Base-by-base conservation (phyloP, 1,140 invertebrate species). In the Sitophilus oryzae region DNA sequence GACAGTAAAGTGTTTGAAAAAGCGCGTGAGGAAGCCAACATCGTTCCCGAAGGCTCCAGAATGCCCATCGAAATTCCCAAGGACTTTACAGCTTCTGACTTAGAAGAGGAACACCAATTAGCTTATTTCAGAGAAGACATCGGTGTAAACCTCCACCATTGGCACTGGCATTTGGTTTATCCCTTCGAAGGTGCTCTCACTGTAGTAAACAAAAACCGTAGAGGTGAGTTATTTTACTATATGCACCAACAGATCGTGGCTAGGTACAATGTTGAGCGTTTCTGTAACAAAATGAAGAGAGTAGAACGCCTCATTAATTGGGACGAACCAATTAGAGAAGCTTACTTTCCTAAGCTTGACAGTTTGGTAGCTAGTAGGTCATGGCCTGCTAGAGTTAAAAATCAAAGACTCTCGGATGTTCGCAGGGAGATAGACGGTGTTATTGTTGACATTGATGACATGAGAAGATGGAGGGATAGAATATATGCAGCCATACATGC, bases 91-190 rank as follows among this genome's bases (percentile, higher is more conserved):
- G 84, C 83, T 0, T 81, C 80, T 0, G 79, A 86, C 62, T 70
- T 81, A 30, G 80, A 83, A 55, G 70, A 74, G 20, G 83, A 85
- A 54, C 82, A 85, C 62, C 77, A 81, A 8, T 35, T 85, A 41
- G 76, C 81, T 1, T 85, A 85, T 60, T 85, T 80, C 72, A 77
- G 83, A 3, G 81, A 83, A 65, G 80, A 79, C 62, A 67, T 78
- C 40, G 82, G 82, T 9, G 22, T 56, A 64, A 88, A 88, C 69
- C 75, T 85, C 1, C 83, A 85, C 68, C 86, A 93, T 64, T 93
- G 89, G 89, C 88, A 92, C 71, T 87, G 81, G 87, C 87, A 90
- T 71, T 72, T 89, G 48, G 83, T 89, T 2, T 89, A 89, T 64
- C 86, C 87, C 1, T 83, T 82, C 63, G 79, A 83, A 51, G 77